Evolutionary conservation across 2,113 vertebrate species (phyloP).

Genomic region (Oncorhynchus keta): DNA sequence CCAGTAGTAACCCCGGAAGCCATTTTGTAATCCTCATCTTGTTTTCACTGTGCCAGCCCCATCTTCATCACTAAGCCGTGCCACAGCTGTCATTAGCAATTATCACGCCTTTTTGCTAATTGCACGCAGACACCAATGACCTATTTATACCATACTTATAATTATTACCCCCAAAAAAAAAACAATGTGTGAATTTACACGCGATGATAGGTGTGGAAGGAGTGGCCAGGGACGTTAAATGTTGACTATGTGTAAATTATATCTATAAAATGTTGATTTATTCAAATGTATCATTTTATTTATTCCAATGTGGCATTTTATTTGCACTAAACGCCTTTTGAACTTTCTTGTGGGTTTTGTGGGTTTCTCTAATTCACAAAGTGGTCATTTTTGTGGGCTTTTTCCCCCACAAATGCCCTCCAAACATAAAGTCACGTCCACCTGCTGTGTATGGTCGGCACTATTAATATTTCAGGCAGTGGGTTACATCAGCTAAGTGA

Average conservation of each 20-base stretch:
- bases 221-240: background rate
- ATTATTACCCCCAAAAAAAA: constrained; percentile 7
- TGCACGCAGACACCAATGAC: constrained; percentile 41
- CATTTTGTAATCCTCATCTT: constrained; percentile 10
- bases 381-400: background rate
- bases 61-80: constrained; percentile 33
- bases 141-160: constrained; percentile 47
- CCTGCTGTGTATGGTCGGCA: constrained; percentile 22
- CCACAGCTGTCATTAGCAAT: constrained; percentile 47
- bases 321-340: no score
- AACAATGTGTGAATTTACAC: constrained; percentile 35
- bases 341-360: no score
- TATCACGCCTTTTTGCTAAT: constrained; percentile 51
- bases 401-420: constrained; percentile 6
- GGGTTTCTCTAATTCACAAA: no score
- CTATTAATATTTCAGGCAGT: constrained; percentile 67
- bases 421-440: constrained; percentile 45
- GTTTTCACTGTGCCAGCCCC: constrained; percentile 23
- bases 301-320: no score
- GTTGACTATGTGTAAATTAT: no score
- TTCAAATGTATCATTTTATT: no score
- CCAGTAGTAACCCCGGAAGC: background rate
- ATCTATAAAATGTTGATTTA: no score
- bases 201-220: constrained; percentile 10
- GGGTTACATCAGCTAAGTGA: constrained; percentile 65